Conservation (phyloP, 2,797 vertebrate species). For the Chaunax sp. region DNA sequence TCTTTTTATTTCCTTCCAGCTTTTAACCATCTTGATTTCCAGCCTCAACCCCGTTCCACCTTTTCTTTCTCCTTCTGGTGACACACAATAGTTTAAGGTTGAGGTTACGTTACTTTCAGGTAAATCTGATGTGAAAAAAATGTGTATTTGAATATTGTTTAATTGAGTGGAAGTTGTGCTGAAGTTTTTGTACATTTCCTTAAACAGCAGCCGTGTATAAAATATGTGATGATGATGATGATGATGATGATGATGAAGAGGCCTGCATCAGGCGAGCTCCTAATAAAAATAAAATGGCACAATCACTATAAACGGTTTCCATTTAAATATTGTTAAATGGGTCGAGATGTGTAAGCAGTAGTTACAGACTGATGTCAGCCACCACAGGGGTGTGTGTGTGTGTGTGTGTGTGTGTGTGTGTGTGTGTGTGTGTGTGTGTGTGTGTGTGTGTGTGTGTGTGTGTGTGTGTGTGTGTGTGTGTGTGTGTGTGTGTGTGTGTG, state of each 20-base stretch:
- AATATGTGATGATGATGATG: conserved; percentile 1
- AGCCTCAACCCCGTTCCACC: not conserved
- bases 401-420: conserved; percentile 44
- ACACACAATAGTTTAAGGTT: not conserved
- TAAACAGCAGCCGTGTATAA: not conserved
- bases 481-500: conserved; percentile 28
- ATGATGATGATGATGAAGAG: not conserved
- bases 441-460: conserved; percentile 78
- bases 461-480: conserved; percentile 79
- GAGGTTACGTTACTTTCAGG: not conserved
- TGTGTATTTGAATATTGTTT: too few species aligned
- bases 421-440: conserved; percentile 57
- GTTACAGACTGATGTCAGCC: conserved; percentile 45
- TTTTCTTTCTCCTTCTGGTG: not conserved
- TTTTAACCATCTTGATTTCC: conserved; percentile 17
- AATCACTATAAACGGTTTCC: not conserved
- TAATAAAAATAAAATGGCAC: not conserved
- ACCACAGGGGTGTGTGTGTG: conserved; percentile 38
- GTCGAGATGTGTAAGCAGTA: conserved; percentile 35
- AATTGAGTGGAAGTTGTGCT: too few species aligned
- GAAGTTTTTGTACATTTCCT: too few species aligned
- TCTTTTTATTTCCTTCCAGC: conserved; percentile 13
- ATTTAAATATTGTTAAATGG: conserved; percentile 19
- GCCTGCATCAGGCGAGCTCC: not conserved
- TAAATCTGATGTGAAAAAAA: too few species aligned